These are phyloP conservation scores for Molossus molossus DNA, from an alignment of 2,797 vertebrate species.

Conservation along the genomic window DNA sequence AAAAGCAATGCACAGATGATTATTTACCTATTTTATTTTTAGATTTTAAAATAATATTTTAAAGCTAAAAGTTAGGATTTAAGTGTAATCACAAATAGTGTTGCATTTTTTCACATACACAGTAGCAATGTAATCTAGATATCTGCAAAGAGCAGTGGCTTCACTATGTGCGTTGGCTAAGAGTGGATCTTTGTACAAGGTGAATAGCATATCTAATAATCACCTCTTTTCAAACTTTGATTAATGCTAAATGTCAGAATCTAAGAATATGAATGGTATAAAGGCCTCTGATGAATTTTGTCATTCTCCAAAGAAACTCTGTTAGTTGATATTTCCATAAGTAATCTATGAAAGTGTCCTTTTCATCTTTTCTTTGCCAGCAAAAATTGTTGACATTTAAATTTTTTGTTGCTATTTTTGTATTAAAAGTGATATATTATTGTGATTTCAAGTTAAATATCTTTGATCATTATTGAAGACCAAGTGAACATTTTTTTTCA, in stretches of 20 bases:
- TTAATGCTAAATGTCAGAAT: constrained; percentile 29
- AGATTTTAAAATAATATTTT: constrained; percentile 79
- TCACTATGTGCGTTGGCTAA: not conserved
- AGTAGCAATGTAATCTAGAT: constrained; percentile 55
- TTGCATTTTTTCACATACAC: constrained; percentile 62
- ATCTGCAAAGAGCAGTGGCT: not conserved
- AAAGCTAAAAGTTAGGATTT: constrained; percentile 64
- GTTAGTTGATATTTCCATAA: not conserved
- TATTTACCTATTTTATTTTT: constrained; percentile 73
- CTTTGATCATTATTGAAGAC: not conserved
- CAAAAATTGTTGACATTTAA: not conserved
- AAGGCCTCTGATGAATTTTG: not conserved
- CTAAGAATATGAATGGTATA: constrained; percentile 16
- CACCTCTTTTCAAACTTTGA: not conserved
- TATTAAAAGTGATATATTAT: not conserved
- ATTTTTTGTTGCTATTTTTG: not conserved
- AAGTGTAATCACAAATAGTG: constrained; percentile 65
- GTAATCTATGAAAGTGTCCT: not conserved
- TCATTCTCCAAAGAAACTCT: not conserved
- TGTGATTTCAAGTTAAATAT: not conserved
- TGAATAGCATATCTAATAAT: not conserved
- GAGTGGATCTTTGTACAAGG: not conserved
- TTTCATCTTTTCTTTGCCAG: not conserved
- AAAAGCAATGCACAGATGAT: too few species aligned
- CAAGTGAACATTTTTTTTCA: not conserved